Conservation (phyloP, 1,140 invertebrate species). For the Temnothorax nylanderi region DNA sequence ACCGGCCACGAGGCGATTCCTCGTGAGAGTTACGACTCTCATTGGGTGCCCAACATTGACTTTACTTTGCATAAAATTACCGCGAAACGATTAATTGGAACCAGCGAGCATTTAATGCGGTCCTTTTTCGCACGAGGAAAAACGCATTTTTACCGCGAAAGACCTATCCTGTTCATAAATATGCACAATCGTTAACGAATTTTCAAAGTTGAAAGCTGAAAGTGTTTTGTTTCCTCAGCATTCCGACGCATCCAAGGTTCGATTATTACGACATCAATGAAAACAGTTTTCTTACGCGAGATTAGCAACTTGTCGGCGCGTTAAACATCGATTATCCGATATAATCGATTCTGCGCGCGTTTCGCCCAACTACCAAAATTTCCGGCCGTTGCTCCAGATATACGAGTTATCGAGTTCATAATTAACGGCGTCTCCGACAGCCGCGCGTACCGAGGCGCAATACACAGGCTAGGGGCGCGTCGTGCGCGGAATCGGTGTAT, state of each 20-base stretch:
- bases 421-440: constrained; percentile 44
- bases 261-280: not conserved
- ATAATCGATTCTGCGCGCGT: constrained; percentile 50
- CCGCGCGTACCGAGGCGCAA: not conserved
- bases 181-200: not conserved
- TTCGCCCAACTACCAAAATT: constrained; percentile 40
- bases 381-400: constrained; percentile 49
- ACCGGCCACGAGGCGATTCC: constrained; percentile 36
- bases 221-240: not conserved
- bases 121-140: not conserved
- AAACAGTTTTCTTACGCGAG: constrained; percentile 12
- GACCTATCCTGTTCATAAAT: not conserved
- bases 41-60: constrained; percentile 30
- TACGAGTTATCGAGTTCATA: constrained; percentile 57
- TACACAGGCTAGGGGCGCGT: constrained; percentile 8
- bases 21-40: constrained; percentile 44
- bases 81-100: constrained; percentile 32
- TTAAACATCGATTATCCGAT: constrained; percentile 45
- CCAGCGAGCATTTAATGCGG: not conserved
- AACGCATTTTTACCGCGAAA: not conserved
- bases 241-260: not conserved
- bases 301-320: not conserved
- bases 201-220: not conserved
- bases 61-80: constrained; percentile 52
- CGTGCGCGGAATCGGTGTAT: constrained; percentile 45